Conservation (phyloP, 2,888 invertebrate genomes). For the Acanthosepion esculentum region DNA sequence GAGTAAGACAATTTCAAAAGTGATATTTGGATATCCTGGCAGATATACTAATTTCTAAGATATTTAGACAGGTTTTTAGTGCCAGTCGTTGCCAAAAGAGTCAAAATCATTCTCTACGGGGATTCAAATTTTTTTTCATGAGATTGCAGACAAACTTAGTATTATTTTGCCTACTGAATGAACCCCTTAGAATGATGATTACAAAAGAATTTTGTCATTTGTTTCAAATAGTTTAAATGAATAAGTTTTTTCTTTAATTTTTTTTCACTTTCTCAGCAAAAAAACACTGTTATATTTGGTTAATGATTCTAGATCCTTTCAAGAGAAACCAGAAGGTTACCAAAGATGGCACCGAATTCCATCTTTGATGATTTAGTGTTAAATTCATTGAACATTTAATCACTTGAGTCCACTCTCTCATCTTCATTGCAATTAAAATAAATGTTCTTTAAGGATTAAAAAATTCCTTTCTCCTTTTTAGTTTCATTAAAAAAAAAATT, state of each 20-base stretch:
- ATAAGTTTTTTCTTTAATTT: neutral
- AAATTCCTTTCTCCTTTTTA: neutral
- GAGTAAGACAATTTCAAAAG: too few species aligned
- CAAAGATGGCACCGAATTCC: neutral
- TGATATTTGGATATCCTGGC: too few species aligned
- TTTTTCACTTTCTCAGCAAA: neutral
- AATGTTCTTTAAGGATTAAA: slow-evolving; percentile 22
- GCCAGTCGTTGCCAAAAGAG: too few species aligned
- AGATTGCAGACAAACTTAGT: neutral
- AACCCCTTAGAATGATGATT: neutral
- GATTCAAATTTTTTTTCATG: too few species aligned
- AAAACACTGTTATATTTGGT: neutral
- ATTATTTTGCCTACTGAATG: neutral
- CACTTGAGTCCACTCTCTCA: neutral
- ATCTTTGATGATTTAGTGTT: neutral
- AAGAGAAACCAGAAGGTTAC: neutral
- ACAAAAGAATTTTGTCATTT: neutral
- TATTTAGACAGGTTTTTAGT: too few species aligned
- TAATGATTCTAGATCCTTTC: neutral
- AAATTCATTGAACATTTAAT: neutral
- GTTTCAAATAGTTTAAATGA: neutral
- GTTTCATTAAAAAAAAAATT: neutral
- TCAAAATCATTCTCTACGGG: too few species aligned
- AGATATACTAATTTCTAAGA: too few species aligned
- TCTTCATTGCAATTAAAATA: neutral